Base-by-base conservation (phyloP, 2,888 invertebrate genomes). In the Celastrina argiolus region DNA sequence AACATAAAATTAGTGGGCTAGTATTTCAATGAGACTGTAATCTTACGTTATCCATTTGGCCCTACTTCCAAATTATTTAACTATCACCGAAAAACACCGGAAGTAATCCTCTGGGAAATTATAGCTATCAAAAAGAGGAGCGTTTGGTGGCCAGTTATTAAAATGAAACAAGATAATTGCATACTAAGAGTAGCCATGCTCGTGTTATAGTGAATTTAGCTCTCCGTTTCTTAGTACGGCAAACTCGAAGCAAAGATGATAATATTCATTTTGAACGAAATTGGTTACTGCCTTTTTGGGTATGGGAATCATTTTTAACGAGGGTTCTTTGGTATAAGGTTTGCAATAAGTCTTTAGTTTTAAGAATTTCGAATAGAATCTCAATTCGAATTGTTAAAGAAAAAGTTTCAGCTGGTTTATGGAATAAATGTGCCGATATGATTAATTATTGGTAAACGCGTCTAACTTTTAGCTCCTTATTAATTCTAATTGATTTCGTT, bases 251-350 rank as follows among this genome's bases (percentile, higher is more conserved):
- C 58, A 31, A 31, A 56, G 31, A 58, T 58, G 58, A 58, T 58
- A 58, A 58, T 58, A 58, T 58, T 58, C 14, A 58, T 58, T 56
- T 58, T 31, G 31, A 31, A 31, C 58, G 7, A 58, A 58, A 58
- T 58, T 58, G 58, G n/a, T 8, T 31, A 31, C 31, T 31, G 31
- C 58, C 28, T 58, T 28, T 58, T n/a, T 58, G 28, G 56, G 26
- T 58, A 31, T 31, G 31, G 7, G 31, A 51, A 51, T 58, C 31
- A 31, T 7, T 31, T 31, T n/a, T 58, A 45, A 45, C 58, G 16
- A 31, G 28, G 14, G 56, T n/a, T 56, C 16, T 28, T 28, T 28
- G 31, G 51, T 26, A 12, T 1, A 10, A 1, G 18, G 51, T 14
- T 51, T 12, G 26, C 1, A 26, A 22, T 14, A 2, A 14, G 3